phyloP scores from a whole-genome alignment of 2,888 invertebrate species.

The Nymphalis urticae region DNA sequence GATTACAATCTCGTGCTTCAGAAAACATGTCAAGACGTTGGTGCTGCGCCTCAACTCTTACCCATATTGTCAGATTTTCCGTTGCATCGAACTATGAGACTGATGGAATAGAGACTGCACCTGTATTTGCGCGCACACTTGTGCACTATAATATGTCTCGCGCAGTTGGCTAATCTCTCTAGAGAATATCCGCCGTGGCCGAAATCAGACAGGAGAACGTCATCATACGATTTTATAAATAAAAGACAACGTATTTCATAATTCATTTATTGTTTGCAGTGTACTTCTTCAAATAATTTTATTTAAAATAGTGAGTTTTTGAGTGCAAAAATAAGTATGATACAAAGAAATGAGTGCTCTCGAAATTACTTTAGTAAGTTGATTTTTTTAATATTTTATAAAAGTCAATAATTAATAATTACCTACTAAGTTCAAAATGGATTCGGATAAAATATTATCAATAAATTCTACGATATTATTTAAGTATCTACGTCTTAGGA shows the following conservation, averaged over 20 bases:
- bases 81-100: too few species aligned
- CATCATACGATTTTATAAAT: constrained; percentile 40
- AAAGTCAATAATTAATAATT: constrained; percentile 29
- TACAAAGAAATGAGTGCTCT: constrained; percentile 72
- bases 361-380: constrained; percentile 44
- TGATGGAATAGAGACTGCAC: too few species aligned
- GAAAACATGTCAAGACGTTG: too few species aligned
- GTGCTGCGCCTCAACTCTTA: too few species aligned
- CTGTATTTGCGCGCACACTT: too few species aligned
- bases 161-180: too few species aligned
- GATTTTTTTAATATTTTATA: constrained; percentile 36
- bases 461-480: constrained; percentile 4
- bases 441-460: constrained; percentile 14
- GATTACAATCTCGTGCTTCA: too few species aligned
- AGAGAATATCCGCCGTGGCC: too few species aligned
- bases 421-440: constrained; percentile 21
- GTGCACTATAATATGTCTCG: too few species aligned
- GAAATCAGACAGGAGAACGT: too few species aligned
- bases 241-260: constrained; percentile 55
- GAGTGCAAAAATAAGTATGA: constrained; percentile 78
- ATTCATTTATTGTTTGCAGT: constrained; percentile 74
- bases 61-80: too few species aligned
- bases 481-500: constrained; percentile 40
- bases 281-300: constrained; percentile 69
- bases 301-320: constrained; percentile 78